These are phyloP conservation scores for Hyposmocoma kahamanoa DNA, from an alignment of 1,140 invertebrate species.

Conservation along the genomic window DNA sequence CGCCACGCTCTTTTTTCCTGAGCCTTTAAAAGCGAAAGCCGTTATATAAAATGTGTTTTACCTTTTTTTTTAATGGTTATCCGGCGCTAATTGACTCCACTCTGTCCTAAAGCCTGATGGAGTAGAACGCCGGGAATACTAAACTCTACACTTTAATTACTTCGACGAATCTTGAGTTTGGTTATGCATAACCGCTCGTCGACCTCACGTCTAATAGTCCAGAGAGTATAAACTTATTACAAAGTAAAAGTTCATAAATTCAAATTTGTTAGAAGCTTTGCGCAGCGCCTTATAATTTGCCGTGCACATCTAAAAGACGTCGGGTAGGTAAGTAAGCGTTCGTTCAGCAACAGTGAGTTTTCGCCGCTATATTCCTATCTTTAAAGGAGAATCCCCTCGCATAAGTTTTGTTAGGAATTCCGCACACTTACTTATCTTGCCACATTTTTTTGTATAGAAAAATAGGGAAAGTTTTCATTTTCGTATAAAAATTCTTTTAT, in stretches of 20 bases:
- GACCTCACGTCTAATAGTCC: conserved; percentile 20
- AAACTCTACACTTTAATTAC: neutral
- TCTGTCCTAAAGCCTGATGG: too few relatives aligned
- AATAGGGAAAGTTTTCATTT: conserved; percentile 37
- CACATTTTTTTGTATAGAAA: conserved; percentile 48
- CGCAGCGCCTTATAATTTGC: conserved; percentile 46
- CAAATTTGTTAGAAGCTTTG: conserved; percentile 37
- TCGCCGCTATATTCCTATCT: conserved; percentile 55
- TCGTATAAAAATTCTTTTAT: conserved; percentile 25
- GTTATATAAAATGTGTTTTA: too few relatives aligned
- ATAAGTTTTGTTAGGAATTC: conserved; percentile 59
- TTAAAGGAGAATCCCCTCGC: conserved; percentile 45
- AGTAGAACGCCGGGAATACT: too few relatives aligned
- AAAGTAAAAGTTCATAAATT: conserved; percentile 47
- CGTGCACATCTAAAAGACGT: conserved; percentile 43
- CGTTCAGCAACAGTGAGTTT: conserved; percentile 45
- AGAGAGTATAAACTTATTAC: conserved; percentile 33
- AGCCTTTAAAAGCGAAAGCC: too few relatives aligned
- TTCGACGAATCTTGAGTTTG: neutral
- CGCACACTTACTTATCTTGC: conserved; percentile 49
- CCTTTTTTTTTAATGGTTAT: neutral
- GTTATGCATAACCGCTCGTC: neutral
- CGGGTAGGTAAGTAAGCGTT: conserved; percentile 33
- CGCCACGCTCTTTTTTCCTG: too few relatives aligned
- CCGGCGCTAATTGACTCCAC: neutral